Conservation (phyloP, 2,888 invertebrate genomes). For the Mimas tiliae region DNA sequence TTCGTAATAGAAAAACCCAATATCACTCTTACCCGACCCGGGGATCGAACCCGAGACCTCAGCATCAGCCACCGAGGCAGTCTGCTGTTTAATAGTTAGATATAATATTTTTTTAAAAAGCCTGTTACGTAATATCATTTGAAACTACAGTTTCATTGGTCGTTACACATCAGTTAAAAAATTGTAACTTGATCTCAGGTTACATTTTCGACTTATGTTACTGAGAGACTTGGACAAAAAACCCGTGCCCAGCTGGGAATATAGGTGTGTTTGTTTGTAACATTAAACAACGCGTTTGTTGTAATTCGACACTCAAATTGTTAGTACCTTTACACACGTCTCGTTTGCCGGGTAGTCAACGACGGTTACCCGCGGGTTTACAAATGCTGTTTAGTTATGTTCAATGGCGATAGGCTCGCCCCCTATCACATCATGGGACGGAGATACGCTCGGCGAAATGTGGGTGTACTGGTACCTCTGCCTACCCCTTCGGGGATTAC, state of each 20-base stretch:
- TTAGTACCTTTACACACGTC: slow-evolving; percentile 3
- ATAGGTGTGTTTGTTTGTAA: slow-evolving; percentile 36
- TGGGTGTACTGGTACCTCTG: too few relatives aligned
- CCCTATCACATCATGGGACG: too few relatives aligned
- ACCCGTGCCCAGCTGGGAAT: slow-evolving; percentile 33
- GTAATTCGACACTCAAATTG: slow-evolving; percentile 34
- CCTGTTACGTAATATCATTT: slow-evolving; percentile 6
- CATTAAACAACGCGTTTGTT: slow-evolving; percentile 34
- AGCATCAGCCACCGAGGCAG: too few relatives aligned
- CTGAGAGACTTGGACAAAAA: slow-evolving; percentile 34
- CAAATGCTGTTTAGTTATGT: background rate
- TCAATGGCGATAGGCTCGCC: background rate
- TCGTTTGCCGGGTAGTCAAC: background rate
- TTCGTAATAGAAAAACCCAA: too few relatives aligned
- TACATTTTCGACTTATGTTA: slow-evolving; percentile 36
- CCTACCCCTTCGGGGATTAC: too few relatives aligned
- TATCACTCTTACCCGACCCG: too few relatives aligned
- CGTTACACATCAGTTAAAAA: slow-evolving; percentile 40
- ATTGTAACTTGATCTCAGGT: slow-evolving; percentile 40
- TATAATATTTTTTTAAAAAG: too few relatives aligned
- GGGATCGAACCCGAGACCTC: too few relatives aligned
- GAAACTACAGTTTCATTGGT: slow-evolving; percentile 27
- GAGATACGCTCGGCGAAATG: too few relatives aligned
- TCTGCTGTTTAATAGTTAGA: too few relatives aligned
- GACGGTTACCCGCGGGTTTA: background rate